A percentile compares a stretch with the other conserved stretches of the same genome.
phyloP scores from a whole-genome alignment of 1,140 invertebrate species.

The Campoletis sonorensis region DNA sequence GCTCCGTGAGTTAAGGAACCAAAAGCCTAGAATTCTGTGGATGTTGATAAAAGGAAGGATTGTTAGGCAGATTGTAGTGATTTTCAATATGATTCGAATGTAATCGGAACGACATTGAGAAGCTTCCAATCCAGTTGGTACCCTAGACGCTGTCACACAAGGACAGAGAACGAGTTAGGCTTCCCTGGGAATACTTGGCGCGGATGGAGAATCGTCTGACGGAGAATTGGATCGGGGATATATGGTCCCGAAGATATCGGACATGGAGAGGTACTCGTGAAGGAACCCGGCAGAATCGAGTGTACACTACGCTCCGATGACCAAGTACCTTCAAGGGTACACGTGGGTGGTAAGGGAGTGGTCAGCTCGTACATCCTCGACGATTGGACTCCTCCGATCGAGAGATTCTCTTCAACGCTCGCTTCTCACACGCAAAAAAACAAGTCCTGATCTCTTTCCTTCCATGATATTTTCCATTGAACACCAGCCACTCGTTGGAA shows the following conservation, averaged over 20 bases:
- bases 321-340: no score
- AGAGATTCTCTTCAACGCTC: conserved; percentile 2
- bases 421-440: background rate
- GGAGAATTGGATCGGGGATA: conserved; percentile 7
- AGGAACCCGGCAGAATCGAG: background rate
- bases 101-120: no score
- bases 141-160: background rate
- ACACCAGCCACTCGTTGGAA: background rate
- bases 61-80: no score
- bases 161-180: background rate
- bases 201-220: background rate
- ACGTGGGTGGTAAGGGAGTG: background rate
- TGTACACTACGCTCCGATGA: background rate
- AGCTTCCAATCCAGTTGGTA: no score
- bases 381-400: conserved; percentile 5
- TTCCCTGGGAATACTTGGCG: background rate
- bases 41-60: no score
- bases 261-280: conserved; percentile 24
- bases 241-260: conserved; percentile 2
- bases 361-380: background rate
- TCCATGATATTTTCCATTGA: background rate
- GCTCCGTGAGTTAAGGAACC: no score
- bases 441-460: background rate
- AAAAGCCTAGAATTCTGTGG: no score
- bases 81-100: no score